Evolutionary conservation across 2,113 vertebrate genomes (phyloP).

Genomic region (Balaeniceps rex): DNA sequence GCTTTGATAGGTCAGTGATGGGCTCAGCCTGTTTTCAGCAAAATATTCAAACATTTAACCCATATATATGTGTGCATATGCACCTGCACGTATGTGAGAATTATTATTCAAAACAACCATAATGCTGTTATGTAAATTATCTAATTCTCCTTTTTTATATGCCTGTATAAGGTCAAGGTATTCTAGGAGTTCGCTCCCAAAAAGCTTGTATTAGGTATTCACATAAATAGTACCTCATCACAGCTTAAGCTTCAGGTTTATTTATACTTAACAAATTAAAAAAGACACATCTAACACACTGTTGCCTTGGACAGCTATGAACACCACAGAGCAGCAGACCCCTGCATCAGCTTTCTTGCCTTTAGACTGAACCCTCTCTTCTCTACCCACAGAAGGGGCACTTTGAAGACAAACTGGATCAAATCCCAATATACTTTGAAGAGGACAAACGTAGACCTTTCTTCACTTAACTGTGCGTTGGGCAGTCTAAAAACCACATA

Average conservation of each 20-base stretch:
- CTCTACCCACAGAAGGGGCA: background rate
- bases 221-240: background rate
- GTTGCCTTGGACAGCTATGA: background rate
- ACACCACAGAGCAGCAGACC: background rate
- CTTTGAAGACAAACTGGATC: constrained; percentile 32
- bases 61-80: fast-evolving
- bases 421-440: constrained; percentile 10
- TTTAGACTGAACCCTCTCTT: background rate
- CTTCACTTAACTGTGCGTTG: background rate
- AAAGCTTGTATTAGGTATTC: background rate
- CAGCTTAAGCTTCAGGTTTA: background rate
- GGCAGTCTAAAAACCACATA: constrained; percentile 18
- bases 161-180: background rate
- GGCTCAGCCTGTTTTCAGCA: background rate
- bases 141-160: background rate
- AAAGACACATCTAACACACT: background rate
- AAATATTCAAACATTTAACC: background rate
- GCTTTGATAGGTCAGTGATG: background rate
- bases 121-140: background rate
- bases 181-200: background rate
- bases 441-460: constrained; percentile 26
- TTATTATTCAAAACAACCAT: background rate
- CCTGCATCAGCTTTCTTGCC: background rate
- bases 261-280: background rate
- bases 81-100: background rate